Percentiles rank a stretch among this genome's conserved stretches.
Evolutionary conservation across 2,113 vertebrate genomes (phyloP).

Genomic region (Osmerus mordax): DNA sequence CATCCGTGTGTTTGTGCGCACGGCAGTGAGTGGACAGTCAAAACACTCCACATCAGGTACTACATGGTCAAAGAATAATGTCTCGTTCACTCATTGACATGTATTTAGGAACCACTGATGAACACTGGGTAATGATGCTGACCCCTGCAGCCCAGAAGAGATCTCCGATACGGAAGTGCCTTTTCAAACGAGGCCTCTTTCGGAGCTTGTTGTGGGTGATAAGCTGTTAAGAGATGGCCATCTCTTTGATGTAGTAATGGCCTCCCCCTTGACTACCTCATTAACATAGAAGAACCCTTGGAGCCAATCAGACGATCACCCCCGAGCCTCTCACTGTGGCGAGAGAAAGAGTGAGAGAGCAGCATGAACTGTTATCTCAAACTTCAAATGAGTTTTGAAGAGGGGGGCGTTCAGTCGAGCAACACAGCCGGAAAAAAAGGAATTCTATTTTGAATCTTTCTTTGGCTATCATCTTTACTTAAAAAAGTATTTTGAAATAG

Average conservation of each 20-base stretch:
- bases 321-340: neutral
- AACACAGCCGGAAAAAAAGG: conserved; percentile 33
- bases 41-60: neutral
- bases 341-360: neutral
- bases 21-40: neutral
- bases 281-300: conserved; percentile 35
- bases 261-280: conserved; percentile 35
- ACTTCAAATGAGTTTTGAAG: conserved; percentile 54
- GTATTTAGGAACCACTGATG: too few relatives aligned
- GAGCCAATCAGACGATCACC: conserved; percentile 21
- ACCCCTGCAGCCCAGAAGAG: too few relatives aligned
- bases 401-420: conserved; percentile 43
- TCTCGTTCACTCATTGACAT: neutral
- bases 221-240: conserved; percentile 17
- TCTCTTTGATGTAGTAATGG: conserved; percentile 46
- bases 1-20: neutral
- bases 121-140: too few relatives aligned
- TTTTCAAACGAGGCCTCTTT: neutral
- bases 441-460: conserved; percentile 48
- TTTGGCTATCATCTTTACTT: conserved; percentile 3
- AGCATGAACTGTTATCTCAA: conserved; percentile 44
- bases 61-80: neutral
- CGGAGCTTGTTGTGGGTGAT: neutral
- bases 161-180: too few relatives aligned
- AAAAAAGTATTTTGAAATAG: conserved; percentile 22